phyloP scores from a whole-genome alignment of 35 echinoderm and acorn worm genomes.

The Anneissia japonica region DNA sequence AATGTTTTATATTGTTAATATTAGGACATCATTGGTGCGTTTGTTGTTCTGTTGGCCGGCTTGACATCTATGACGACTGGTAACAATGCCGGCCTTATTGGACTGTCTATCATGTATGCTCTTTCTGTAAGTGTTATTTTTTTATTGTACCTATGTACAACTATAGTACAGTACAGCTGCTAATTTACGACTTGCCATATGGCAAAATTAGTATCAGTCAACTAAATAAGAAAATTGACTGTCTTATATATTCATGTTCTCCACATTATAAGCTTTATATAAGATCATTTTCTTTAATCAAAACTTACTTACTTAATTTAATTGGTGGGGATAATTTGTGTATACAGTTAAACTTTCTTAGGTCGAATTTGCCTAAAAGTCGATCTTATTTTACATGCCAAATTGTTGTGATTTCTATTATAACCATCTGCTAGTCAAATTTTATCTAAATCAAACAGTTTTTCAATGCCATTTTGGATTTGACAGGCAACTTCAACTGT shows the following conservation, averaged over 20 bases:
- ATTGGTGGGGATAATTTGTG: too few relatives aligned
- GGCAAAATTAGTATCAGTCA: not conserved
- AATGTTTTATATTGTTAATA: not conserved
- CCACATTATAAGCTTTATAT: not conserved
- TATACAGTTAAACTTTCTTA: too few relatives aligned
- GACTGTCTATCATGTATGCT: constrained; percentile 75
- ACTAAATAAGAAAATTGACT: not conserved
- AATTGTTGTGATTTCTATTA: too few relatives aligned
- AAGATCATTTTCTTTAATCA: too few relatives aligned
- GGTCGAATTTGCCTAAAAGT: too few relatives aligned
- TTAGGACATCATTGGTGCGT: constrained; percentile 77
- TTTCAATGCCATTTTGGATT: too few relatives aligned
- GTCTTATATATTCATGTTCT: not conserved
- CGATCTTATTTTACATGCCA: too few relatives aligned
- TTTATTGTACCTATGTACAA: not conserved
- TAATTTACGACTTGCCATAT: not conserved
- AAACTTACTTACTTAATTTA: too few relatives aligned
- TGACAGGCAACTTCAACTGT: too few relatives aligned
- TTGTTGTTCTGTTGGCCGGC: constrained; percentile 71
- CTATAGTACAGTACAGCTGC: not conserved
- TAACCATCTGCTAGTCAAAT: too few relatives aligned
- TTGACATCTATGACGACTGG: constrained; percentile 12
- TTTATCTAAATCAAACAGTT: too few relatives aligned
- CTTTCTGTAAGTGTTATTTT: constrained; percentile 51
- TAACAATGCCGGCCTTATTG: constrained; percentile 58